Conservation (phyloP, 1,140 invertebrate species). For the Arctopsyche grandis region DNA sequence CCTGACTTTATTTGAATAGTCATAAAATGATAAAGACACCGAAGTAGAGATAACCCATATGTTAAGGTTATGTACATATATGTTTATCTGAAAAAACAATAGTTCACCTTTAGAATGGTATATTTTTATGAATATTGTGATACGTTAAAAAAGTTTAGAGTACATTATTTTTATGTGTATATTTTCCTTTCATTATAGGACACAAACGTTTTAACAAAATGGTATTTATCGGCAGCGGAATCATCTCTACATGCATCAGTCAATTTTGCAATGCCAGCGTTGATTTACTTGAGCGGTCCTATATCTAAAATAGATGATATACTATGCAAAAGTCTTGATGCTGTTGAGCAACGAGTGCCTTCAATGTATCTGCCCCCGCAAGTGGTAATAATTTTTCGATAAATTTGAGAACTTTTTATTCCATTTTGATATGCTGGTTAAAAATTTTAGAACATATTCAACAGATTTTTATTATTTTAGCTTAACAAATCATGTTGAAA, state of each 20-base stretch:
- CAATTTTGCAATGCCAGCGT: conserved; percentile 73
- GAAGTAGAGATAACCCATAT: background rate
- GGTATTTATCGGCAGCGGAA: conserved; percentile 79
- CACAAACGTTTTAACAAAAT: conserved; percentile 75
- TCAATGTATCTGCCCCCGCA: conserved; percentile 79
- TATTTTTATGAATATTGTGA: background rate
- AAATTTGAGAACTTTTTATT: background rate
- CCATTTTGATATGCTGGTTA: too few species aligned
- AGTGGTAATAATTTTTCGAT: conserved; percentile 68
- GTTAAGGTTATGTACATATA: background rate
- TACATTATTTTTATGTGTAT: background rate
- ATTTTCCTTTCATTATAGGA: conserved; percentile 62
- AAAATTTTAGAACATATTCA: too few species aligned
- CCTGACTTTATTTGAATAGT: background rate
- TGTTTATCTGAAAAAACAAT: conserved; percentile 15
- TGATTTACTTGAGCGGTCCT: conserved; percentile 74
- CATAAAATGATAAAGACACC: background rate
- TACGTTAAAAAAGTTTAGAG: background rate
- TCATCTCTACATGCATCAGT: conserved; percentile 72
- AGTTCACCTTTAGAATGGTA: conserved; percentile 12
- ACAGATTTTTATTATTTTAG: too few species aligned
- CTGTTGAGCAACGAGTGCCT: conserved; percentile 80
- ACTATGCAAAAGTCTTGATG: conserved; percentile 80
- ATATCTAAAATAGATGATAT: conserved; percentile 77
- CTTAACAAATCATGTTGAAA: too few species aligned